Percentiles rank a stretch among this genome's conserved stretches.
These are phyloP conservation scores for Oikopleura dioica DNA, from an alignment of 23 tunicate species.

Conservation along the genomic window DNA sequence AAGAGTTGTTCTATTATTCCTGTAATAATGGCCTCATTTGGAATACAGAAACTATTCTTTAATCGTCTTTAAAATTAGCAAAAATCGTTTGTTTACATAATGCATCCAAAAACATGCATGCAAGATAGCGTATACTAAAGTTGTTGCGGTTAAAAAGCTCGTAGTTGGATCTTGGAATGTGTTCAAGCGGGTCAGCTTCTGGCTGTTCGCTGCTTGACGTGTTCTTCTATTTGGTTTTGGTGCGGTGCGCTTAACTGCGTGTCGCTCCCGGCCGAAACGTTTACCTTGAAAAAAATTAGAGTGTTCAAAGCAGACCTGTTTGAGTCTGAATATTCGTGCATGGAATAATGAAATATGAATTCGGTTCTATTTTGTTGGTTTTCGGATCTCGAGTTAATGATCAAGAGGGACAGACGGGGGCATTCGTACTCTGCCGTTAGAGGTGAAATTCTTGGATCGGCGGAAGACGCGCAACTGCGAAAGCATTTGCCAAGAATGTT, in stretches of 20 bases:
- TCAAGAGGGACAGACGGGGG: conserved; percentile 48
- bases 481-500: conserved; percentile 44
- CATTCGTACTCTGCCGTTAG: conserved; percentile 26
- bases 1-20: too few relatives aligned
- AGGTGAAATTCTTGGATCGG: conserved; percentile 38
- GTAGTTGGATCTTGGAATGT: too few relatives aligned
- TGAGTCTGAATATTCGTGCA: conserved; percentile 28
- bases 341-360: conserved; percentile 32
- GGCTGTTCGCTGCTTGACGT: too few relatives aligned
- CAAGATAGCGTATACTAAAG: too few relatives aligned
- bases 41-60: too few relatives aligned
- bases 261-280: conserved; percentile 21
- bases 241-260: conserved; percentile 26
- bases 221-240: conserved; percentile 20
- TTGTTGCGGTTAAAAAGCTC: too few relatives aligned
- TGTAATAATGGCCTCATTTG: too few relatives aligned
- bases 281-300: conserved; percentile 34
- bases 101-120: too few relatives aligned
- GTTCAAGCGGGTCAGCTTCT: too few relatives aligned
- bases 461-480: conserved; percentile 38
- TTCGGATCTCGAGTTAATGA: conserved; percentile 26
- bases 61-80: too few relatives aligned
- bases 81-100: too few relatives aligned
- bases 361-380: conserved; percentile 43
- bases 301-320: conserved; percentile 32